Evolutionary conservation across 2,888 invertebrate genomes (phyloP).

Genomic region (Caenorhabditis imperialis): DNA sequence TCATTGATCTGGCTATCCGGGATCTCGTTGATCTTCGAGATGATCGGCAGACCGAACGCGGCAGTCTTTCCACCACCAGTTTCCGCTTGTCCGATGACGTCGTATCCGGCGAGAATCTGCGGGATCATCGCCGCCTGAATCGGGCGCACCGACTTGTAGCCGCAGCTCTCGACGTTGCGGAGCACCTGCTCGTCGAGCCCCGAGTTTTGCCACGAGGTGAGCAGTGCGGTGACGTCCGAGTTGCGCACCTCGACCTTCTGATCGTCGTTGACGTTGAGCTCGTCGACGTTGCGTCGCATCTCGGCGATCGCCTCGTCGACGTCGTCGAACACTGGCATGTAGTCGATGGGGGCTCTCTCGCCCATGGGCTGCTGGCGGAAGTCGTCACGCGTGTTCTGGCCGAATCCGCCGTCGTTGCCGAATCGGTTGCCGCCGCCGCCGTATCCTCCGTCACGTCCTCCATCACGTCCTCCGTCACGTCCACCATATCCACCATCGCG

Average conservation of each 20-base stretch:
- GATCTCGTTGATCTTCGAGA: constrained; percentile 81
- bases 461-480: background rate
- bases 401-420: constrained; percentile 7
- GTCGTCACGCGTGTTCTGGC: background rate
- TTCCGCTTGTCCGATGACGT: constrained; percentile 97
- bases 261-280: constrained; percentile 31
- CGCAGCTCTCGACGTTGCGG: constrained; percentile 70
- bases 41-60: constrained; percentile 91
- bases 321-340: constrained; percentile 26
- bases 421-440: no score
- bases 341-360: constrained; percentile 50
- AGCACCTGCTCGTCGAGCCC: constrained; percentile 47
- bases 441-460: background rate
- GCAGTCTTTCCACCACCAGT: constrained; percentile 99
- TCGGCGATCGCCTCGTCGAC: constrained; percentile 12
- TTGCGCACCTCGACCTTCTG: constrained; percentile 35
- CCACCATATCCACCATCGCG: background rate
- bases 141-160: constrained; percentile 90
- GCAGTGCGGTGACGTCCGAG: constrained; percentile 5
- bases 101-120: constrained; percentile 82
- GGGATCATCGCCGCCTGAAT: constrained; percentile 94
- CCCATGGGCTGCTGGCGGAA: no score
- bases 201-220: constrained; percentile 62
- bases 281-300: background rate
- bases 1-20: background rate